phyloP scores from a whole-genome alignment of 2,888 invertebrate genomes.

The Sclerodermus sp. region DNA sequence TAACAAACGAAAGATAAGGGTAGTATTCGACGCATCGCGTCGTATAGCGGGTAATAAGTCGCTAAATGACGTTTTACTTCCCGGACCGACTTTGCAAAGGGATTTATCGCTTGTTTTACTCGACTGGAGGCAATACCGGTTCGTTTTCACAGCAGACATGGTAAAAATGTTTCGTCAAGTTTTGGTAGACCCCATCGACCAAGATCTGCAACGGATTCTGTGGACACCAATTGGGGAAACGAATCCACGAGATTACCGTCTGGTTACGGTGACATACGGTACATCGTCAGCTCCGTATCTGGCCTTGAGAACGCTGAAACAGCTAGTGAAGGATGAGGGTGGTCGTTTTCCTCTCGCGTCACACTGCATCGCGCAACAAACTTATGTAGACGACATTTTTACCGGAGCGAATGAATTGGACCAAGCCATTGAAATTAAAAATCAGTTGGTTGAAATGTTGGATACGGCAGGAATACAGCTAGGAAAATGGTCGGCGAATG shows the following conservation, averaged over 20 bases:
- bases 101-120: constrained; percentile 6
- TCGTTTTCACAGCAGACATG: constrained; percentile 9
- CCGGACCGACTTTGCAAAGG: constrained; percentile 6
- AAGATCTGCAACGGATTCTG: constrained; percentile 2
- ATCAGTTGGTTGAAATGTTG: constrained; percentile 6
- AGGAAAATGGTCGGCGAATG: constrained; percentile 11
- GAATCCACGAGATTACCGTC: neutral
- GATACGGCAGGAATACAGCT: constrained; percentile 11
- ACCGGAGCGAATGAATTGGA: constrained; percentile 8
- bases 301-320: neutral
- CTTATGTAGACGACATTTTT: constrained; percentile 17
- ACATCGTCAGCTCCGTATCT: neutral
- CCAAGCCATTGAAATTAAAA: constrained; percentile 2
- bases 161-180: constrained; percentile 12
- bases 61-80: constrained; percentile 7
- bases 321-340: constrained; percentile 8
- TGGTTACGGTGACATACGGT: constrained; percentile 6
- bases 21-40: constrained; percentile 12
- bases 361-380: constrained; percentile 4
- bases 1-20: neutral
- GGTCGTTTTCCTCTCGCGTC: constrained; percentile 3
- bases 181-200: neutral
- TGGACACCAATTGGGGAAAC: constrained; percentile 2
- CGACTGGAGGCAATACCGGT: constrained; percentile 3
- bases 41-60: constrained; percentile 9